Percentiles rank a stretch among this genome's conserved stretches.
These are phyloP conservation scores for Drosophila pachea DNA, from an alignment of 1,140 invertebrate species.

Conservation along the genomic window DNA sequence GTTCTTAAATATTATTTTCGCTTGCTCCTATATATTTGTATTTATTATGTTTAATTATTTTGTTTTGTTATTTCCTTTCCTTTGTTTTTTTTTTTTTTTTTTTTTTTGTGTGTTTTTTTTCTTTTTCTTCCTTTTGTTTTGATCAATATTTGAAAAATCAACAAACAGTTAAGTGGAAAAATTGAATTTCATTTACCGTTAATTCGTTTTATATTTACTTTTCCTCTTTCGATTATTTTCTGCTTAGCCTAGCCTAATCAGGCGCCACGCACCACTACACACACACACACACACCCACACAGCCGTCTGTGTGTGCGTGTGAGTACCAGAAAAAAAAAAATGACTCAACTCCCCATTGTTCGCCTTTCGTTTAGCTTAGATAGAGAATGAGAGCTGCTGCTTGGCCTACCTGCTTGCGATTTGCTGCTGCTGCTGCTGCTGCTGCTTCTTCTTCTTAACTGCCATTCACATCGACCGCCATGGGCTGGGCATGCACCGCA, in stretches of 20 bases:
- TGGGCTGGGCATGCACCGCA: conserved; percentile 29
- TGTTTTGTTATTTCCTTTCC: too few species aligned
- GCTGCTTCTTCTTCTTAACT: conserved; percentile 59
- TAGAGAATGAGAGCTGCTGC: conserved; percentile 19
- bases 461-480: conserved; percentile 67
- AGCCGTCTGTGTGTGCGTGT: neutral
- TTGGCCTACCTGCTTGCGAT: conserved; percentile 12
- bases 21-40: conserved; percentile 33
- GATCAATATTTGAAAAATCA: conserved; percentile 55
- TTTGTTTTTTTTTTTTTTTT: conserved; percentile 9
- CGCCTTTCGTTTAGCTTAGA: conserved; percentile 14
- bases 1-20: conserved; percentile 32
- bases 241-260: conserved; percentile 13
- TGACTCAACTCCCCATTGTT: neutral
- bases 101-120: conserved; percentile 1
- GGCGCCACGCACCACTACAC: too few species aligned
- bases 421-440: neutral
- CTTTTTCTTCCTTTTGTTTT: conserved; percentile 4
- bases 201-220: conserved; percentile 19
- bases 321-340: conserved; percentile 6
- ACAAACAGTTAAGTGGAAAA: conserved; percentile 71
- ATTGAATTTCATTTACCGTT: conserved; percentile 25
- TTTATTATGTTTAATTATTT: neutral
- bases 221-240: conserved; percentile 10
- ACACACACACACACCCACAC: too few species aligned